phyloP scores from a whole-genome alignment of 2,888 invertebrate species.

The Choreutis nemorana region DNA sequence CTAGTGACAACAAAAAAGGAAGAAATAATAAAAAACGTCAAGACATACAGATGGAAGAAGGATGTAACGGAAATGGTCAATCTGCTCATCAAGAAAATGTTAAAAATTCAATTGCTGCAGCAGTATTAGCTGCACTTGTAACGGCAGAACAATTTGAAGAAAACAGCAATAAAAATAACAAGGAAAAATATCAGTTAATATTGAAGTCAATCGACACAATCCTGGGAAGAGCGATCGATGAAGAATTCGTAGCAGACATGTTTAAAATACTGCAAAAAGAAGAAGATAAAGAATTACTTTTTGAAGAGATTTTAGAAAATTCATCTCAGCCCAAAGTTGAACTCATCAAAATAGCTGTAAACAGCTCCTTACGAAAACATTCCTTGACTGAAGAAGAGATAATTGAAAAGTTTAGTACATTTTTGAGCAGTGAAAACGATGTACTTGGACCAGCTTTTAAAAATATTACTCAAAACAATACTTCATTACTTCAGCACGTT shows the following conservation, averaged over 20 bases:
- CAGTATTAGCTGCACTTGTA: slow-evolving; percentile 56
- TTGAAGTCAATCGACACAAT: slow-evolving; percentile 61
- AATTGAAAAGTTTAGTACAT: slow-evolving; percentile 69
- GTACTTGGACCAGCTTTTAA: slow-evolving; percentile 71
- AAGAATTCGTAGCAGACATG: slow-evolving; percentile 55
- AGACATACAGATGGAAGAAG: slow-evolving; percentile 22
- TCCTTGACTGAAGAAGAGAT: slow-evolving; percentile 65
- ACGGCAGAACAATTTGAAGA: slow-evolving; percentile 59
- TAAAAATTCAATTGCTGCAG: slow-evolving; percentile 61
- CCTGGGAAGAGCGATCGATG: slow-evolving; percentile 54
- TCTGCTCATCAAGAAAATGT: slow-evolving; percentile 54
- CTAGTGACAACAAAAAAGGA: slow-evolving; percentile 29
- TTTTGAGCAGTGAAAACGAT: slow-evolving; percentile 69
- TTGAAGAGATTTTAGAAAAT: slow-evolving; percentile 57
- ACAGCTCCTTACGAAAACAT: slow-evolving; percentile 43
- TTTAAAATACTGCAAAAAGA: slow-evolving; percentile 56
- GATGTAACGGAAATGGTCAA: slow-evolving; percentile 26
- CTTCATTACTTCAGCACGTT: slow-evolving; percentile 67
- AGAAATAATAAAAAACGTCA: slow-evolving; percentile 33
- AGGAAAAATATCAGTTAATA: slow-evolving; percentile 57
- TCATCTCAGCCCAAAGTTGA: slow-evolving; percentile 69
- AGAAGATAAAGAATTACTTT: slow-evolving; percentile 52
- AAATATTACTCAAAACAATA: slow-evolving; percentile 69
- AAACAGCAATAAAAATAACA: slow-evolving; percentile 54
- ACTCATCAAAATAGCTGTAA: slow-evolving; percentile 66